These are phyloP conservation scores for Cryptotis parvus DNA, from an alignment of 2,113 vertebrate genomes.

Conservation along the genomic window DNA sequence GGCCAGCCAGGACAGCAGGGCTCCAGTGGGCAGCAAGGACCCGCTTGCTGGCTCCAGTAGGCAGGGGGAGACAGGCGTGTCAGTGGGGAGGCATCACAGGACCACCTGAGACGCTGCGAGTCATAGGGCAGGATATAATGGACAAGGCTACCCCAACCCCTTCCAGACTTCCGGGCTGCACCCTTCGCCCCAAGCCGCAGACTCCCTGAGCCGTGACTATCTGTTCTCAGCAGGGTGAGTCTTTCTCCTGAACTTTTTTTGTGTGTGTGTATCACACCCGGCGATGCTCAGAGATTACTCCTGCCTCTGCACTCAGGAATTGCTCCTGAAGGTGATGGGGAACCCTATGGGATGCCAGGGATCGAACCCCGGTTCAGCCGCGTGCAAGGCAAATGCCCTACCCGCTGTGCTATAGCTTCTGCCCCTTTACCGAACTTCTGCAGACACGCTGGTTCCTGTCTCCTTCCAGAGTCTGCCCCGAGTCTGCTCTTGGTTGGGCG, in stretches of 20 bases:
- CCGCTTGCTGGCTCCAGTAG: not conserved
- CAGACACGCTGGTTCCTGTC: not conserved
- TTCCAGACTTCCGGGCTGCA: constrained; percentile 49
- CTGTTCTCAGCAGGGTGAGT: constrained; percentile 36
- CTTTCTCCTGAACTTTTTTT: too few species aligned
- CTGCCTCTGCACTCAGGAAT: too few species aligned
- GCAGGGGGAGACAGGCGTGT: not conserved
- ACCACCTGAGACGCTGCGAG: not conserved
- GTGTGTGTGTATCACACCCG: too few species aligned
- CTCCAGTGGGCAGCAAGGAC: not conserved
- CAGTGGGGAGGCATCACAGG: not conserved
- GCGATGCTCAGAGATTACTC: too few species aligned
- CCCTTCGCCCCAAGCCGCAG: not conserved
- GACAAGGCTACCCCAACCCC: not conserved
- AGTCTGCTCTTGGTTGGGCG: not conserved
- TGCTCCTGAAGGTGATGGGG: too few species aligned
- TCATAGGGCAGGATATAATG: not conserved
- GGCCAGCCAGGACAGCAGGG: not conserved
- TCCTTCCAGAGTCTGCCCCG: not conserved
- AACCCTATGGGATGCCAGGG: too few species aligned
- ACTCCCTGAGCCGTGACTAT: not conserved
- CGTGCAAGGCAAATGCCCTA: too few species aligned
- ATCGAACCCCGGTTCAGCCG: too few species aligned
- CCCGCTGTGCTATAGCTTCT: too few species aligned
- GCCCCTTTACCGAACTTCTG: too few species aligned